Conservation (phyloP, 2,797 vertebrate species). For the Platalea minor region DNA sequence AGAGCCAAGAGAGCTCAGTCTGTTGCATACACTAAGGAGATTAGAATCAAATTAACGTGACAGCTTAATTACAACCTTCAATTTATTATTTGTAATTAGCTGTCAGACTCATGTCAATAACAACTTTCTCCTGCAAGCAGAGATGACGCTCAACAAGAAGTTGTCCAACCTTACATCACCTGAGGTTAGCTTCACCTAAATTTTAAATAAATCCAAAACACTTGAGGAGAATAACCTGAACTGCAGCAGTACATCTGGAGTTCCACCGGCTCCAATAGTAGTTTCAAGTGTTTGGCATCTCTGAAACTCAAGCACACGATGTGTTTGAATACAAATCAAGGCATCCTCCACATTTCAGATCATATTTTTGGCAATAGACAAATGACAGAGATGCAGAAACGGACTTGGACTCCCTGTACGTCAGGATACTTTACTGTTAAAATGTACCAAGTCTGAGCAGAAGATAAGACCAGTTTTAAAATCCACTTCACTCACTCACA, state of each 20-base stretch:
- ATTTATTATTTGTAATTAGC: slow-evolving; percentile 29
- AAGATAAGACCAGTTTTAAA: background rate
- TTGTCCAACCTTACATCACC: background rate
- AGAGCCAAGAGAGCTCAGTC: background rate
- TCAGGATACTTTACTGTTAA: background rate
- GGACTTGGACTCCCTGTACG: background rate
- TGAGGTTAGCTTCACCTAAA: background rate
- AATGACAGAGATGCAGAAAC: accelerated
- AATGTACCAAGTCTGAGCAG: background rate
- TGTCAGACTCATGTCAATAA: background rate
- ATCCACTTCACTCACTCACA: background rate
- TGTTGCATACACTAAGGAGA: background rate
- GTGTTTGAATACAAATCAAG: background rate
- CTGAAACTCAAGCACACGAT: background rate
- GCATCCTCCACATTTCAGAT: background rate
- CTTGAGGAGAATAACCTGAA: background rate
- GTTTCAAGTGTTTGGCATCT: background rate
- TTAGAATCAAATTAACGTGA: slow-evolving; percentile 23
- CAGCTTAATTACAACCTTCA: slow-evolving; percentile 12
- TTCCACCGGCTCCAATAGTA: background rate
- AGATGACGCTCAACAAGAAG: background rate
- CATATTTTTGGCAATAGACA: background rate
- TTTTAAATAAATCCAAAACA: background rate
- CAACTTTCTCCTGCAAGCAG: background rate
- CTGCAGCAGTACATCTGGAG: background rate